phyloP scores from a whole-genome alignment of 2,888 invertebrate genomes.

The Eristalis pertinax region DNA sequence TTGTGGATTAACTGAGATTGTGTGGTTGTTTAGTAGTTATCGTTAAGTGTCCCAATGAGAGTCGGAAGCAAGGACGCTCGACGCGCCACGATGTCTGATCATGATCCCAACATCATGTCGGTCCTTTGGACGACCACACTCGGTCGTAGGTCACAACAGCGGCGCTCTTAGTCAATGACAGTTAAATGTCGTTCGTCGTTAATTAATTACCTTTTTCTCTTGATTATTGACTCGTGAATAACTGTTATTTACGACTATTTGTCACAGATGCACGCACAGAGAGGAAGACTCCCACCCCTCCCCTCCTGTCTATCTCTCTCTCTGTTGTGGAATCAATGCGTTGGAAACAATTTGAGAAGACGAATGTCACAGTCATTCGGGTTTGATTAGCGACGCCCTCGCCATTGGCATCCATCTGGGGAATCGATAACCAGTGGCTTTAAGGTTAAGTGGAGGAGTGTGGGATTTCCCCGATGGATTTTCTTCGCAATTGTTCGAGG shows the following conservation, averaged over 20 bases:
- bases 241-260: not conserved
- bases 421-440: not conserved
- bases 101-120: not conserved
- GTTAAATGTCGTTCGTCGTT: conserved; percentile 25
- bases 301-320: not conserved
- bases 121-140: no score
- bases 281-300: no score
- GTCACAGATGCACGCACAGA: not conserved
- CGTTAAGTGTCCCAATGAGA: conserved; percentile 45
- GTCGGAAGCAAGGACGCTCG: not conserved
- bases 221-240: conserved; percentile 25
- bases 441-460: not conserved
- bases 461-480: not conserved
- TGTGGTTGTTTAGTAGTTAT: conserved; percentile 58
- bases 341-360: not conserved
- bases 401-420: not conserved
- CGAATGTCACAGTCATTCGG: not conserved
- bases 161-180: not conserved
- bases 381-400: not conserved
- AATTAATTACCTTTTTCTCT: conserved; percentile 36
- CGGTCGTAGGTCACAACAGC: not conserved
- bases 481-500: no score
- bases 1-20: conserved; percentile 44
- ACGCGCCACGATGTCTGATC: not conserved
- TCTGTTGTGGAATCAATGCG: not conserved